These are phyloP conservation scores for Pelvicachromis taeniatus DNA, from an alignment of 2,113 vertebrate species.

Conservation along the genomic window DNA sequence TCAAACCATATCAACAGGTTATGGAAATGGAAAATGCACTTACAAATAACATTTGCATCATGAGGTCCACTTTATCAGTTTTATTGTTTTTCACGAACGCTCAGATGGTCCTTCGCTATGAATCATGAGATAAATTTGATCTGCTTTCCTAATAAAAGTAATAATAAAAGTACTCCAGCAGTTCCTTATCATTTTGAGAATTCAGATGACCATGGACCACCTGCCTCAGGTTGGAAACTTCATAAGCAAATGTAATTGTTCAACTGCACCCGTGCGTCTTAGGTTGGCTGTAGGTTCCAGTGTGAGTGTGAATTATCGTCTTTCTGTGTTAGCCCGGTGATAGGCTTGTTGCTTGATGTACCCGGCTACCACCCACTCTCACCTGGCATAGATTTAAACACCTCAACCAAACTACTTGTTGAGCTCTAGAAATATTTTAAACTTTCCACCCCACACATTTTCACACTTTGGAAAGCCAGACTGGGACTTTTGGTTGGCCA, in stretches of 20 bases:
- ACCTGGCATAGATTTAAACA: neutral
- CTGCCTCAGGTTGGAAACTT: neutral
- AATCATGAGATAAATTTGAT: neutral
- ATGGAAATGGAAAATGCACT: neutral
- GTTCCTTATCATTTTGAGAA: neutral
- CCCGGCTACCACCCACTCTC: neutral
- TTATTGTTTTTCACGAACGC: neutral
- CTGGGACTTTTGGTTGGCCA: rapidly evolving
- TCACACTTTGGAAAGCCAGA: neutral
- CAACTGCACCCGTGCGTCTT: neutral
- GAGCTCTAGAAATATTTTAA: neutral
- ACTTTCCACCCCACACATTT: neutral
- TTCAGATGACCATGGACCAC: neutral
- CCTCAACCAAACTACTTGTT: neutral
- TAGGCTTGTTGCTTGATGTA: neutral
- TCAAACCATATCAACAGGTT: neutral
- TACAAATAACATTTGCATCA: neutral
- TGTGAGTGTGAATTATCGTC: neutral
- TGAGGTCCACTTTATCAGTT: neutral
- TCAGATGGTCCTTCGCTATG: neutral
- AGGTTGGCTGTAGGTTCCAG: neutral
- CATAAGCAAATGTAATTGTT: neutral
- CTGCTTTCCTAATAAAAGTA: neutral
- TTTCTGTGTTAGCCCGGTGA: neutral
- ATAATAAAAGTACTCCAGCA: neutral